phyloP scores from a whole-genome alignment of 2,888 invertebrate species.

The Eremobia ochroleuca region DNA sequence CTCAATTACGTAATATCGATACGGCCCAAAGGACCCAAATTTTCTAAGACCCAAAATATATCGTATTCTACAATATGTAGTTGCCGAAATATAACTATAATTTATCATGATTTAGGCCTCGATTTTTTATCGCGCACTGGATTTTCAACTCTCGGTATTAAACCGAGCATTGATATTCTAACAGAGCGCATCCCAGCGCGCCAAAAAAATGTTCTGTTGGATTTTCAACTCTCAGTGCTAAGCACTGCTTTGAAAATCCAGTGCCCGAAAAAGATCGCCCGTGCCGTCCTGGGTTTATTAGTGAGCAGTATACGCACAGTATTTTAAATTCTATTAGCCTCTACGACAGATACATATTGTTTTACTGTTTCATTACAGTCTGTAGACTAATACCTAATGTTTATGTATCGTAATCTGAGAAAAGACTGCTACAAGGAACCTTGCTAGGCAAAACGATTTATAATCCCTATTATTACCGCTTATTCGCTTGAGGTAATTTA shows the following conservation, averaged over 20 bases:
- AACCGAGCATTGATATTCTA: neutral
- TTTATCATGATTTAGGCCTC: neutral
- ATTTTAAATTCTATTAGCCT: slow-evolving; percentile 11
- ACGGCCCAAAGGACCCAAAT: slow-evolving; percentile 13
- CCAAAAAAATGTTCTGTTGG: neutral
- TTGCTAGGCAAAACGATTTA: neutral
- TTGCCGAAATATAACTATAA: slow-evolving; percentile 13
- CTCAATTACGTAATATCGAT: slow-evolving; percentile 12
- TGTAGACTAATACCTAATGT: no score
- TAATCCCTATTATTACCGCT: neutral
- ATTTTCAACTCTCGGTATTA: neutral
- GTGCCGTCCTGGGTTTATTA: no score
- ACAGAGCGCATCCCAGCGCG: neutral
- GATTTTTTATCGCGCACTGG: neutral
- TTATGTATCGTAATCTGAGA: slow-evolving; percentile 2
- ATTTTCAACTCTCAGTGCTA: neutral
- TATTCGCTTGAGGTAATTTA: slow-evolving; percentile 7
- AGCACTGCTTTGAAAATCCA: neutral
- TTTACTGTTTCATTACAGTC: neutral
- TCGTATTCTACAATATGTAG: neutral
- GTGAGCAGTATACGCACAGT: neutral
- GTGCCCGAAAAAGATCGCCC: neutral
- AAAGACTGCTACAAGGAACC: neutral
- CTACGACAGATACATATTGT: slow-evolving; percentile 5
- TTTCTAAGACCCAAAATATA: neutral